phyloP scores from a whole-genome alignment of 2,113 vertebrate species.

The Eubucco bourcierii region DNA sequence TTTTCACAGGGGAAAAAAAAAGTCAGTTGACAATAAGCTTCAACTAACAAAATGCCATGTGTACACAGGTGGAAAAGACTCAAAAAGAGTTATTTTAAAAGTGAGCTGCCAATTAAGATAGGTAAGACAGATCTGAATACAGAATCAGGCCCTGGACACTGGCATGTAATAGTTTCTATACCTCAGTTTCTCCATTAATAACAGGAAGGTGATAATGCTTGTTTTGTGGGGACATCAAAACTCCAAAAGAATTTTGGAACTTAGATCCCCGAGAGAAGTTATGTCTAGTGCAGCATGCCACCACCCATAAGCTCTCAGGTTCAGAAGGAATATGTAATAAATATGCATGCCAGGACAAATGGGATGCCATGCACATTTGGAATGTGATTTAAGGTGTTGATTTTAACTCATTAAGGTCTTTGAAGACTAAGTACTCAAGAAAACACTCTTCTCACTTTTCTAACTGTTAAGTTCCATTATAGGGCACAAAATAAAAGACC shows the following conservation, averaged over 20 bases:
- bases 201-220: not conserved
- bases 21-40: not conserved
- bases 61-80: constrained; percentile 6
- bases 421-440: not conserved
- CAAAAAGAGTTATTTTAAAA: constrained; percentile 44
- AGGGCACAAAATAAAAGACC: not conserved
- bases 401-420: not conserved
- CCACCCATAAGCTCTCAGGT: not conserved
- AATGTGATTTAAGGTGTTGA: not conserved
- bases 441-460: not conserved
- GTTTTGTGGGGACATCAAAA: not conserved
- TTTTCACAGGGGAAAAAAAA: constrained; percentile 4
- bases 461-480: not conserved
- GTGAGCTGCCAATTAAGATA: not conserved
- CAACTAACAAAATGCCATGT: constrained; percentile 23
- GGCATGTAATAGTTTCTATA: not conserved
- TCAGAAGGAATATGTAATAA: not conserved
- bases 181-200: not conserved
- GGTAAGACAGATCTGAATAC: not conserved
- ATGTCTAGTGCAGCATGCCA: not conserved
- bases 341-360: not conserved
- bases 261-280: not conserved
- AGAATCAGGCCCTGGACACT: not conserved
- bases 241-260: not conserved
- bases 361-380: not conserved